A percentile compares a stretch with the other conserved stretches of the same genome.
These are phyloP conservation scores for Cladopsammia gracilis DNA, from an alignment of 64 coral and sea anemone genomes.

Conservation along the genomic window DNA sequence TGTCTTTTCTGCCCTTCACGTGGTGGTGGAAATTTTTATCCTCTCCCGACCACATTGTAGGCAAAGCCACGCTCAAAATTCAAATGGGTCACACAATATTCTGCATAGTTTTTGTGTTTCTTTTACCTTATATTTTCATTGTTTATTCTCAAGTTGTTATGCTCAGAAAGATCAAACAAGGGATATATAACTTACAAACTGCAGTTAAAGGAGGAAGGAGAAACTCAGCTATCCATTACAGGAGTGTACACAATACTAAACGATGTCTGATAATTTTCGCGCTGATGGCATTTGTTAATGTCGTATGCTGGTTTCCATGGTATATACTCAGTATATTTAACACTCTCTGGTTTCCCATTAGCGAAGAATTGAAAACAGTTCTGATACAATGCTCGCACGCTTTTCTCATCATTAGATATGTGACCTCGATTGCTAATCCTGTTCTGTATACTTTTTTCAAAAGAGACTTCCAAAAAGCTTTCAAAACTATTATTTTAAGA, in stretches of 20 bases:
- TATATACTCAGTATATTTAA: conserved; percentile 10
- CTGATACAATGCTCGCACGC: not conserved
- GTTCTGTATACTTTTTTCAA: conserved; percentile 66
- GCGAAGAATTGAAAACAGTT: not conserved
- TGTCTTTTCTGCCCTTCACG: conserved; percentile 1
- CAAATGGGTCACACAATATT: conserved; percentile 33
- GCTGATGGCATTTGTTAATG: conserved; percentile 43
- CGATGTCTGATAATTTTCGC: conserved; percentile 41
- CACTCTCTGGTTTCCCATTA: conserved; percentile 12
- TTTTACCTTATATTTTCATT: conserved; percentile 54
- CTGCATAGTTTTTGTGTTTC: conserved; percentile 48
- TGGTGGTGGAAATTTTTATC: not conserved
- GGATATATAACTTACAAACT: not conserved
- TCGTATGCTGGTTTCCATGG: conserved; percentile 69
- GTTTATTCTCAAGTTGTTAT: conserved; percentile 52
- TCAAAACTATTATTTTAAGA: not conserved
- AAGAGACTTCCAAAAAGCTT: conserved; percentile 47
- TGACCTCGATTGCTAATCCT: conserved; percentile 51
- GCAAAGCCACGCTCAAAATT: not conserved
- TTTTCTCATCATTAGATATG: conserved; percentile 52
- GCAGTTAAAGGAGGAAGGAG: no score
- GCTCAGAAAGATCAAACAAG: conserved; percentile 13
- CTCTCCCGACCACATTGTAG: not conserved
- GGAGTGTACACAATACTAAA: not conserved
- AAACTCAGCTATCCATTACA: not conserved